Conservation (phyloP, 1,140 invertebrate genomes). For the Philotrypesis tridentata region DNA sequence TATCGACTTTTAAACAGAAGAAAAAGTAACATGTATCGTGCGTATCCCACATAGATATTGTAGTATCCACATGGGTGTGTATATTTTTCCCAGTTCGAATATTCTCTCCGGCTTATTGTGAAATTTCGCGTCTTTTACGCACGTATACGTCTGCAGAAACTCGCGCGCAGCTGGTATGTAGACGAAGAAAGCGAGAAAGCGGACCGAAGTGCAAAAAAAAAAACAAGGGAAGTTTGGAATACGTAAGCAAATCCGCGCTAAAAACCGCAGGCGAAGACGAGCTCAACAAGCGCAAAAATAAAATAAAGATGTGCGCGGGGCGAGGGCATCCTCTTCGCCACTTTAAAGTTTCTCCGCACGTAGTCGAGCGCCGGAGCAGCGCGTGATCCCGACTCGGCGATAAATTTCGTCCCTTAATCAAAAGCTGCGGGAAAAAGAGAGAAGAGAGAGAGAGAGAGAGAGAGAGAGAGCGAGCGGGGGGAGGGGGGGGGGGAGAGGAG, state of each 20-base stretch:
- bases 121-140: too few relatives aligned
- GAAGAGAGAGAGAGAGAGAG: not conserved
- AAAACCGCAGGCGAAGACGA: not conserved
- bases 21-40: too few relatives aligned
- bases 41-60: too few relatives aligned
- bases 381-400: not conserved
- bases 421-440: not conserved
- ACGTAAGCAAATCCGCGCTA: not conserved
- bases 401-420: constrained; percentile 38
- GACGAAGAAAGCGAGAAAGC: too few relatives aligned
- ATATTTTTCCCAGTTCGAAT: too few relatives aligned
- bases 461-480: not conserved
- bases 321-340: not conserved
- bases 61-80: too few relatives aligned
- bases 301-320: not conserved
- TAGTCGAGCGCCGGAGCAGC: not conserved
- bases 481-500: not conserved
- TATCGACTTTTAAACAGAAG: too few relatives aligned
- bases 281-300: not conserved
- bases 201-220: not conserved
- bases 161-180: too few relatives aligned
- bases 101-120: too few relatives aligned
- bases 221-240: not conserved
- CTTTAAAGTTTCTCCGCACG: constrained; percentile 12
- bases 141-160: too few relatives aligned